phyloP scores from a whole-genome alignment of 2,888 invertebrate species.

The Caenorhabditis auriculariae region DNA sequence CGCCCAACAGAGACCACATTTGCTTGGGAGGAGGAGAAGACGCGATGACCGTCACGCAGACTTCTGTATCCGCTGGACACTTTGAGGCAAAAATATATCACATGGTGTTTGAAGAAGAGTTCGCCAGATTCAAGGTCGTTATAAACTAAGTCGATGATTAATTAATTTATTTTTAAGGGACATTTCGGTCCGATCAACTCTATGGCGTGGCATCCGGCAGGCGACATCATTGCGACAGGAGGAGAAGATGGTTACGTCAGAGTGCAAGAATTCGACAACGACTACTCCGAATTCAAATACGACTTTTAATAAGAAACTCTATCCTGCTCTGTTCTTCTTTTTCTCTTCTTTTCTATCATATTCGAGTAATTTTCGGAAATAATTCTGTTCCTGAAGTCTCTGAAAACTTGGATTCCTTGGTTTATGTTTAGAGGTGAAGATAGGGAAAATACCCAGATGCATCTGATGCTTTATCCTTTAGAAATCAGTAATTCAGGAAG shows the following conservation, averaged over 20 bases:
- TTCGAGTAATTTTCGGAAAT: too few relatives aligned
- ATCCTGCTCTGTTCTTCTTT: too few relatives aligned
- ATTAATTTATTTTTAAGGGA: conserved; percentile 68
- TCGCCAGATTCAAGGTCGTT: conserved; percentile 81
- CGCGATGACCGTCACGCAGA: conserved; percentile 91
- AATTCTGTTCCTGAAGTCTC: too few relatives aligned
- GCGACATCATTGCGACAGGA: conserved; percentile 88
- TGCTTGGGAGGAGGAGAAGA: conserved; percentile 97
- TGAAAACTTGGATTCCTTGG: too few relatives aligned
- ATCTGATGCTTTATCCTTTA: too few relatives aligned
- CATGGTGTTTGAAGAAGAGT: conserved; percentile 92
- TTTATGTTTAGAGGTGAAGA: too few relatives aligned
- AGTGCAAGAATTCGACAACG: conserved; percentile 90
- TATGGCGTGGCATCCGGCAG: conserved; percentile 95
- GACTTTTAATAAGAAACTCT: too few relatives aligned
- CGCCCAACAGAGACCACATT: conserved; percentile 90
- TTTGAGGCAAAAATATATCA: conserved; percentile 95
- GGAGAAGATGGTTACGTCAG: conserved; percentile 98
- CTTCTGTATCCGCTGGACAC: conserved; percentile 88
- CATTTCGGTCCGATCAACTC: conserved; percentile 99
- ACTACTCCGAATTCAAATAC: conserved; percentile 92
- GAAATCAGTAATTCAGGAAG: too few relatives aligned
- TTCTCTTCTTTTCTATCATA: too few relatives aligned
- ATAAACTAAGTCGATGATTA: neutral
- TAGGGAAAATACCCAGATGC: too few relatives aligned